Evolutionary conservation across 1,140 invertebrate genomes (phyloP).

Genomic region (Mercenaria mercenaria): DNA sequence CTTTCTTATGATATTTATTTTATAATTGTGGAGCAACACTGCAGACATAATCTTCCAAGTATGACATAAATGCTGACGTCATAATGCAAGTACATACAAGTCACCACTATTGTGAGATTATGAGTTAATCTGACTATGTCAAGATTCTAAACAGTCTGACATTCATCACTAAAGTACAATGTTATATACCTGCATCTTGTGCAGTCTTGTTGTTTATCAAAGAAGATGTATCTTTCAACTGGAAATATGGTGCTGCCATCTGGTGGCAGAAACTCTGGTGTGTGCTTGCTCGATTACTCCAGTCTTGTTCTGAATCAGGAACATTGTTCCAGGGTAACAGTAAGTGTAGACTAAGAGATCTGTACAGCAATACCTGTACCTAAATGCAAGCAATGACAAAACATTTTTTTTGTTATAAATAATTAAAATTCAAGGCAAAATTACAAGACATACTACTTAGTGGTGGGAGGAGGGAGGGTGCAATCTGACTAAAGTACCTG

Average conservation of each 20-base stretch:
- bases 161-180: neutral
- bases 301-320: conserved; percentile 86
- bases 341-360: conserved; percentile 88
- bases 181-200: conserved; percentile 82
- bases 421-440: too few species aligned
- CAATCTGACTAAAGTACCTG: too few species aligned
- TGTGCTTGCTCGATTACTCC: conserved; percentile 85
- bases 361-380: conserved; percentile 87
- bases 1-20: too few species aligned
- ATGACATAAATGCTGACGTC: too few species aligned
- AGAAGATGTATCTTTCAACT: conserved; percentile 77
- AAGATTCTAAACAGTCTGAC: neutral
- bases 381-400: conserved; percentile 74
- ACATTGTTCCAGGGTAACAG: conserved; percentile 87
- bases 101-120: too few species aligned
- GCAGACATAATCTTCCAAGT: too few species aligned
- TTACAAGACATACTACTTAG: too few species aligned
- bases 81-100: too few species aligned
- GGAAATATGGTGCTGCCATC: conserved; percentile 83
- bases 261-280: conserved; percentile 83
- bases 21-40: too few species aligned
- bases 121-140: too few species aligned
- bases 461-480: too few species aligned
- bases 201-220: conserved; percentile 79
- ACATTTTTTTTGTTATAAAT: too few species aligned